Conservation (phyloP, 2,113 vertebrate species). For the Micronycteris hirsuta region DNA sequence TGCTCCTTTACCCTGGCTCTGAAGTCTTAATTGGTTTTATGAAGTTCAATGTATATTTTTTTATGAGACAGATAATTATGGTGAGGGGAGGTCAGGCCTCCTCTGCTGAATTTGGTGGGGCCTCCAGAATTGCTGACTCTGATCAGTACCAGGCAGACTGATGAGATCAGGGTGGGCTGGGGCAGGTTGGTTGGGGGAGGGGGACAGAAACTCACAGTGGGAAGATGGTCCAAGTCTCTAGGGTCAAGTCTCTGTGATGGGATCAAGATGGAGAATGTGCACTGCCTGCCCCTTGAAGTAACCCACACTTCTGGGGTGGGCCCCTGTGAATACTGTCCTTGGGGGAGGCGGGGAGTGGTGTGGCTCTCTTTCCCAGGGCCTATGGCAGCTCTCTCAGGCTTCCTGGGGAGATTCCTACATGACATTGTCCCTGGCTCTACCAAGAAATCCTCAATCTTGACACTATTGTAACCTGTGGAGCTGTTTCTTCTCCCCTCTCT, state of each 20-base stretch:
- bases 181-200: background rate
- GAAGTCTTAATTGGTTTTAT: constrained; percentile 74
- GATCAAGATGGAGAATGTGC: background rate
- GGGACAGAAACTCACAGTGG: background rate
- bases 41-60: constrained; percentile 76
- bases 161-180: background rate
- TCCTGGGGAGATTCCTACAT: rapidly evolving
- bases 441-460: background rate
- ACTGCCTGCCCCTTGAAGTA: background rate
- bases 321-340: background rate
- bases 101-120: constrained; percentile 46
- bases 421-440: background rate
- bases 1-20: constrained; percentile 5
- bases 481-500: background rate
- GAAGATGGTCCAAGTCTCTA: background rate
- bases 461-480: background rate
- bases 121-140: constrained; percentile 65
- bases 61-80: constrained; percentile 79
- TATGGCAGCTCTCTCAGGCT: background rate
- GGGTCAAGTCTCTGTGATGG: background rate
- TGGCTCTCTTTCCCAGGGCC: background rate
- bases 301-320: background rate
- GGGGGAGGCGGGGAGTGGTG: no score
- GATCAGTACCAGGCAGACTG: background rate
- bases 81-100: constrained; percentile 68